Conservation (phyloP, 2,113 vertebrate species). For the Columba livia region DNA sequence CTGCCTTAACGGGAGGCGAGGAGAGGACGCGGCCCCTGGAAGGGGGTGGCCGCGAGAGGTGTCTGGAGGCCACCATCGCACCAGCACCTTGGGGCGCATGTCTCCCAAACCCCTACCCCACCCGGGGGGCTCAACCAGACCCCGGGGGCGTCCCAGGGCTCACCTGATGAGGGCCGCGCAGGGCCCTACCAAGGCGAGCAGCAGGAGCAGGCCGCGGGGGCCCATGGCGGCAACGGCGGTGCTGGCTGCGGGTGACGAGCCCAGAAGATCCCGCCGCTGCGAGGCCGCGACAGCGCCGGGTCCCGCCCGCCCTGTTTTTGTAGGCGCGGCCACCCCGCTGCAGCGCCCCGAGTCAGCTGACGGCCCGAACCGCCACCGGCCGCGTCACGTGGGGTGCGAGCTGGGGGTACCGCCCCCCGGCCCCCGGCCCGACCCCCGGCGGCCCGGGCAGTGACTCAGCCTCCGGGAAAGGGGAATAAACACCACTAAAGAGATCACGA, state of each 20-base stretch:
- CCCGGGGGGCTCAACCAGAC: neutral
- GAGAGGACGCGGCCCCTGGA: too few species aligned
- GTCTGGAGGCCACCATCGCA: too few species aligned
- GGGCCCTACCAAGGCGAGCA: neutral
- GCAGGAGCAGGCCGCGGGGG: neutral
- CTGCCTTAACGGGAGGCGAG: too few species aligned
- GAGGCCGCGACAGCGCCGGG: neutral
- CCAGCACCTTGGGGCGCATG: too few species aligned
- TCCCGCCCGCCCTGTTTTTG: neutral
- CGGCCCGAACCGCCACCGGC: neutral
- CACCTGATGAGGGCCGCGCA: slow-evolving; percentile 58
- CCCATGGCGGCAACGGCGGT: neutral
- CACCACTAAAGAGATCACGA: neutral
- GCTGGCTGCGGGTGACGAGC: neutral
- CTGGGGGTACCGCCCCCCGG: neutral
- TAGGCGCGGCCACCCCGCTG: neutral
- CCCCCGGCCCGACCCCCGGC: neutral
- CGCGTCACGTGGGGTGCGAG: slow-evolving; percentile 28
- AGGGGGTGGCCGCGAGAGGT: too few species aligned
- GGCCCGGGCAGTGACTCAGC: slow-evolving; percentile 11
- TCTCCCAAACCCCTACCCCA: too few species aligned
- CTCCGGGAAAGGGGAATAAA: neutral
- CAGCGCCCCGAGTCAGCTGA: slow-evolving; percentile 40
- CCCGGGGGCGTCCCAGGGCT: neutral
- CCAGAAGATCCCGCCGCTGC: neutral